Base-by-base conservation (phyloP, 1,140 invertebrate genomes). In the Berghia stephanieae region DNA sequence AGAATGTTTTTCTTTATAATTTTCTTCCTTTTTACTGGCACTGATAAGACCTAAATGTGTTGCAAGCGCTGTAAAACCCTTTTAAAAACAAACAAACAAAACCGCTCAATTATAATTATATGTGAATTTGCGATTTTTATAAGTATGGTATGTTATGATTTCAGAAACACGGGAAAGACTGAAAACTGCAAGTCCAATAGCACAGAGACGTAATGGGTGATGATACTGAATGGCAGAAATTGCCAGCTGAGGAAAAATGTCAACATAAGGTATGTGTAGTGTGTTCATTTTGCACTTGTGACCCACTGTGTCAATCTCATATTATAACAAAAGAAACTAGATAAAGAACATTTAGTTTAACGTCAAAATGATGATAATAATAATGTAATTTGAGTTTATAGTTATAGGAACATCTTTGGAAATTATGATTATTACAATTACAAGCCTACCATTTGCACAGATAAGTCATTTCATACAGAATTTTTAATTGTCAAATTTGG, bases 161-260 rank as follows among this genome's bases (percentile, higher is more conserved):
- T 34, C 66, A 43, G n/a, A 31, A 60, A 31, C 6, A 24, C 18
- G 18, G n/a, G 3, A 55, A 36, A 63, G 18, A 6, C 52, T 49
- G 10, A 43, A 34, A 10, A 8, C 2, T 75, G 63, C 24, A 34
- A 36, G 8, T 24, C 36, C 3, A 27, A 75, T 36, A 43, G n/a
- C 44, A 31, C 36, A 31, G 67, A 71, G 10, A 6, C 43, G 81
- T 55, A 63, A 87, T 87, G 86, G 87, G 82, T 10, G 88, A 89
- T 84, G 96, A 98, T 84, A 94, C 93, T 78, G 96, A 98, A 90
- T 98, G 95, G 90, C 93, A 94, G 82, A 98, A 98, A 89, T 90
- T 98, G 76, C 94, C 96, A 3, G 91, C 96, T 57, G 96, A 98
- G 81, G 96, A 98, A 79, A 92, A 95, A 89, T 95, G 94, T 90